Base-by-base conservation (phyloP, 2,113 vertebrate species). In the Sceloporus undulatus region DNA sequence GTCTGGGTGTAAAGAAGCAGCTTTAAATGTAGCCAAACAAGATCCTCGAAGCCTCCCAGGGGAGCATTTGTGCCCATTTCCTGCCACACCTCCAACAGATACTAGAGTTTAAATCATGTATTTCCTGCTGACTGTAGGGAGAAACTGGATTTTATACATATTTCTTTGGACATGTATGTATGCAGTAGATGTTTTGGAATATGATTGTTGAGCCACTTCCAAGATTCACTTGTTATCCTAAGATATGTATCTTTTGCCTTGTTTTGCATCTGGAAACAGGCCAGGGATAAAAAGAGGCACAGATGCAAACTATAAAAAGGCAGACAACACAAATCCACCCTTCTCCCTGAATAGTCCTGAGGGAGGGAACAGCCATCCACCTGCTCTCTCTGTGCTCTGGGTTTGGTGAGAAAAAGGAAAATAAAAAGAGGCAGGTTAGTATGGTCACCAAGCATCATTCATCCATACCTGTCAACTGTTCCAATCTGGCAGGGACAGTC, bases 221-320 rank as follows among this genome's bases (percentile, higher is more conserved):
- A 84, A 88, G 81, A 84, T 78, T 29, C 80, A n/a, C 73, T 40
- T 88, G 74, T 88, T 88, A 78, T 88, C 82, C 73, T 88, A 70
- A 88, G 74, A 88, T 88, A 21, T 54, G n/a, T 70, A 84, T 88
- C 74, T 78, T 54, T 29, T 21, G 38, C 59, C 34, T 77, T 83
- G 52, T 87, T 88, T 77, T 54, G 48, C 56, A 10, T 77, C 73
- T 88, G 80, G 65, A 84, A 78, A 52, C 14, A 10, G 10, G 73
- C 80, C 80, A 78, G 65, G 40, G 9, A 25, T 25, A 84, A 77
- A 77, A 76, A n/a, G 18, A 34, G 74, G 38, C 14, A 14, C 74
- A 70, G 81, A 84, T 84, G 74, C 62, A 88, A 54, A 34, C 2
- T 21, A 56, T 21, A 56, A 27, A 71, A 56, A 77, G 74, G 62